These are phyloP conservation scores for Caloenas nicobarica DNA, from an alignment of 2,113 vertebrate species.

Conservation along the genomic window DNA sequence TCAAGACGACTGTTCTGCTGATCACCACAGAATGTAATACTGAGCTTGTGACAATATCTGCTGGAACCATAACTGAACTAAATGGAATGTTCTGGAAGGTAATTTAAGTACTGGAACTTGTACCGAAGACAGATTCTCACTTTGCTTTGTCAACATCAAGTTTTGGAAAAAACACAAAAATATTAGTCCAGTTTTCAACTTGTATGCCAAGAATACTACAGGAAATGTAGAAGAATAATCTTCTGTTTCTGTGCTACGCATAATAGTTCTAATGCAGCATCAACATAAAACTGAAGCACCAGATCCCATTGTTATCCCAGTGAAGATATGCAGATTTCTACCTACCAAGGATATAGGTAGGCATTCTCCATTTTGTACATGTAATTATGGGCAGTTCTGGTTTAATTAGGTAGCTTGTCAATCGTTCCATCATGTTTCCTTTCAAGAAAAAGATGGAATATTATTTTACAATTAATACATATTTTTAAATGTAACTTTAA, in stretches of 20 bases:
- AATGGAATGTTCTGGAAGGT: conserved; percentile 10
- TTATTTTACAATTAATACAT: conserved; percentile 32
- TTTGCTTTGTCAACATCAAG: conserved; percentile 19
- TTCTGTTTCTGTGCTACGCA: conserved; percentile 18
- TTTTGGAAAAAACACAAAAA: conserved; percentile 8
- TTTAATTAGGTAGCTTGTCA: conserved; percentile 44
- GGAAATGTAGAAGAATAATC: conserved; percentile 36
- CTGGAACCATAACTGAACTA: background rate
- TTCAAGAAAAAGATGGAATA: conserved; percentile 8
- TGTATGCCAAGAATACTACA: background rate
- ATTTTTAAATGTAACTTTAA: conserved; percentile 52
- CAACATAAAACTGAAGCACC: background rate
- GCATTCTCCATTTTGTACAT: conserved; percentile 23
- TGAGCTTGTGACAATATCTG: background rate
- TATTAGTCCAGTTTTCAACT: background rate
- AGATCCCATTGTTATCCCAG: background rate
- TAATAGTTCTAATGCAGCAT: background rate
- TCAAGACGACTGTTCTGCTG: background rate
- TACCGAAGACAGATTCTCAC: conserved; percentile 20
- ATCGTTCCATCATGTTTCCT: conserved; percentile 30
- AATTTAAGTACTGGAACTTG: conserved; percentile 5
- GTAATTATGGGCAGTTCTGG: conserved; percentile 36
- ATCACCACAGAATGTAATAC: background rate
- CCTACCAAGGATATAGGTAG: background rate
- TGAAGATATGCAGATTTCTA: background rate